Conservation (phyloP, 2,797 vertebrate species). For the Garrulus glandarius region DNA sequence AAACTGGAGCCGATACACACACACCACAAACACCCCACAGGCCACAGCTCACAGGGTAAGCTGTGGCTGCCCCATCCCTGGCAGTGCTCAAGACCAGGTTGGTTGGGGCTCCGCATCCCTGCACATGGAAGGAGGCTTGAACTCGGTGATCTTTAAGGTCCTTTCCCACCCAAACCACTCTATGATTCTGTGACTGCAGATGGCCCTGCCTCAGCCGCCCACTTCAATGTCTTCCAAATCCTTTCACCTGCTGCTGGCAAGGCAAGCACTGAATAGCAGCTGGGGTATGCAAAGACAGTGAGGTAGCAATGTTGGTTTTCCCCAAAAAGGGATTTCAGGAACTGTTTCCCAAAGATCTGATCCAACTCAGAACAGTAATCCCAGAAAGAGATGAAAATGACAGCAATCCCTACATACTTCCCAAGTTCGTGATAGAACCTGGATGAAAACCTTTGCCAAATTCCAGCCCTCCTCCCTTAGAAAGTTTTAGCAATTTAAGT, state of each 20-base stretch:
- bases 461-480: not conserved
- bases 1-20: too few species aligned
- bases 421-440: rapidly evolving
- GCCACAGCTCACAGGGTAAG: rapidly evolving
- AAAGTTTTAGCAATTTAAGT: not conserved
- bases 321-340: not conserved
- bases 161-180: not conserved
- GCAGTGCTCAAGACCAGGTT: not conserved
- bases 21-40: rapidly evolving
- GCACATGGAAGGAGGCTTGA: not conserved
- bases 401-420: not conserved
- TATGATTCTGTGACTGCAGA: too few species aligned
- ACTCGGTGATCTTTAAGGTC: not conserved
- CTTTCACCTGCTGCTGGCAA: not conserved
- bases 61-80: not conserved
- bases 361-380: not conserved
- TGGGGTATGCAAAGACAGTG: rapidly evolving
- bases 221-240: not conserved
- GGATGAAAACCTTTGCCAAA: rapidly evolving
- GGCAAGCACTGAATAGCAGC: not conserved
- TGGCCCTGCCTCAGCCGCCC: not conserved
- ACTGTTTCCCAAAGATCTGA: not conserved
- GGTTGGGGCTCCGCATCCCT: not conserved
- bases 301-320: rapidly evolving
- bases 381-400: not conserved